Base-by-base conservation (phyloP, 2,888 invertebrate species). In the Lordiphosa fenestrarum region DNA sequence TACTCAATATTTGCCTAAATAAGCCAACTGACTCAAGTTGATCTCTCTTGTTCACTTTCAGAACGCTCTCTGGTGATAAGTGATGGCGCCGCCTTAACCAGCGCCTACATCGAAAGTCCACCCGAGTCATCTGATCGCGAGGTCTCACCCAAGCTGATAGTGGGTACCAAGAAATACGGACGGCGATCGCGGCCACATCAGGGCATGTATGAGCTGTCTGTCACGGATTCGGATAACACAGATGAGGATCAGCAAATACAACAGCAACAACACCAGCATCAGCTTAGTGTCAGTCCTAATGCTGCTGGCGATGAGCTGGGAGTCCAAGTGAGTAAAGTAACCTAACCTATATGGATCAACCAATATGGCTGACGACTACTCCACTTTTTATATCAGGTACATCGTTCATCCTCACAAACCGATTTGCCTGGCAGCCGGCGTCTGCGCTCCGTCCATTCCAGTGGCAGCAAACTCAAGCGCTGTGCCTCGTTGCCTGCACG, bases 151-250 rank as follows among this genome's bases (percentile, higher is more conserved):
- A 94, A 94, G 84, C 92, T 93, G 69, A 92, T 94, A 0, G 93
- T 93, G 76, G 94, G 94, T 1, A 91, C 93, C 21, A 95, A 95
- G 85, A 94, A 94, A 86, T 95, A 95, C 89, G 95, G 94, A 0
- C 91, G 95, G 0, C 91, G 94, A 44, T 94, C 94, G 2, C 91
- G 94, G 38, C 94, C 94, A 0, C 91, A 91, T n/a, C 81, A 76
- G 30, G 76, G 73, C 4, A 56, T 12, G 23, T 23, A 73, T 37
- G 77, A 67, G 37, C 19, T 67, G 6, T 75, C 80, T 0, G 66
- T 78, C 0, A 82, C 85, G 67, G 88, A 90, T 85, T 84, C 91
- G 53, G 89, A 91, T 76, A 85, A 88, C 36, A 72, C 83, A 67
- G 85, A 86, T 54, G 78, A 78, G 49, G 86, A 86, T 56, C 78